Evolutionary conservation across 2,888 invertebrate genomes (phyloP).

Genomic region (Stenurella melanura): DNA sequence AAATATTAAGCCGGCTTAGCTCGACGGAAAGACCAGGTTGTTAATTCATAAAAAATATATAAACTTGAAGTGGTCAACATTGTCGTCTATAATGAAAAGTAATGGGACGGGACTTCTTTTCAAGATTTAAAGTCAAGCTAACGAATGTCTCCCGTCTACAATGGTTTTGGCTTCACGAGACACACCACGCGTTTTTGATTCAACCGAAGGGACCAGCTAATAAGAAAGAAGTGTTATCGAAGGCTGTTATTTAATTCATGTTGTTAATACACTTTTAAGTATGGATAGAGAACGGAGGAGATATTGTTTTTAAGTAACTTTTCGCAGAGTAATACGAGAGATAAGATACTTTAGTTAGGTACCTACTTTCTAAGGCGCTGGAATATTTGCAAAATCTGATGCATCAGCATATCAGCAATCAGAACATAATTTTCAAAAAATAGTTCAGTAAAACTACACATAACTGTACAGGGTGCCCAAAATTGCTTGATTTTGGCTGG

Average conservation of each 20-base stretch:
- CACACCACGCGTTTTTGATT: conserved; percentile 25
- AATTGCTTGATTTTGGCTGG: too few relatives aligned
- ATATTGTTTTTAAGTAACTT: neutral
- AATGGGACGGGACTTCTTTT: conserved; percentile 62
- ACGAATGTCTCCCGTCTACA: conserved; percentile 40
- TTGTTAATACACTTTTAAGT: neutral
- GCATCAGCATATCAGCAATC: too few relatives aligned
- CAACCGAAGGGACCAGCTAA: conserved; percentile 10
- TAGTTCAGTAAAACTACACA: too few relatives aligned
- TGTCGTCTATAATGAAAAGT: conserved; percentile 65
- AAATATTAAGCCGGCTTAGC: conserved; percentile 30
- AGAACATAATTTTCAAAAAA: too few relatives aligned
- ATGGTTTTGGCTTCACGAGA: conserved; percentile 7
- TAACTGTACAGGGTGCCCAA: too few relatives aligned
- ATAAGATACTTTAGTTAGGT: neutral
- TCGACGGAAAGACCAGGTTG: conserved; percentile 28
- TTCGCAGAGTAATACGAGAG: neutral
- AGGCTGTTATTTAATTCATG: conserved; percentile 1
- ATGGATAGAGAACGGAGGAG: neutral
- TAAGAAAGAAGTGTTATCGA: conserved; percentile 2
- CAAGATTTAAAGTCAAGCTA: conserved; percentile 43
- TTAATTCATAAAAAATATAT: conserved; percentile 45
- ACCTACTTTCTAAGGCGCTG: neutral
- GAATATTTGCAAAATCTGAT: neutral
- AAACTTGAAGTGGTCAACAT: conserved; percentile 55